phyloP scores from a whole-genome alignment of 2,888 invertebrate species.

The Pilophorus perplexus region DNA sequence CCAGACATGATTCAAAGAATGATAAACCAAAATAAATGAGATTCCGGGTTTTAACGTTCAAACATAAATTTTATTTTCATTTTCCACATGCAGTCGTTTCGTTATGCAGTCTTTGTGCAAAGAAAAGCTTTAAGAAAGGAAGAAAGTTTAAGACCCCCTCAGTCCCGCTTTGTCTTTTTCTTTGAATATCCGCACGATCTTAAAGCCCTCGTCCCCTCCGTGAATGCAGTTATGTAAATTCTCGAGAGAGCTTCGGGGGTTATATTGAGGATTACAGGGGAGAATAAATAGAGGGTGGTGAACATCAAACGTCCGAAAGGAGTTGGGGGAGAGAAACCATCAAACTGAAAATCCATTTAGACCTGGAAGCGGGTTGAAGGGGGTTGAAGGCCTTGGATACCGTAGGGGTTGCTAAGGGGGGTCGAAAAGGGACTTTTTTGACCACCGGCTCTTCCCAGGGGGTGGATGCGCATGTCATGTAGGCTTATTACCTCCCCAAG shows the following conservation, averaged over 20 bases:
- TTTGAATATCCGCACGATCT: neutral
- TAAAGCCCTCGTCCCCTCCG: neutral
- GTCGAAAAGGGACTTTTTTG: slow-evolving; percentile 48
- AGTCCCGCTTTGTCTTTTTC: neutral
- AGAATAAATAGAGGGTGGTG: slow-evolving; percentile 35
- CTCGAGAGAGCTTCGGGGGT: slow-evolving; percentile 22
- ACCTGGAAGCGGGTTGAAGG: slow-evolving; percentile 1
- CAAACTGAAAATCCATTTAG: slow-evolving; percentile 46
- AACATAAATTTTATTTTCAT: slow-evolving; percentile 21
- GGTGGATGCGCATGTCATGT: slow-evolving; percentile 45
- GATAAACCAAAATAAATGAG: too few relatives aligned
- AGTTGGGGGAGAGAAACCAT: slow-evolving; percentile 43
- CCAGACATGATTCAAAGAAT: too few relatives aligned
- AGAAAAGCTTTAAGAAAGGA: slow-evolving; percentile 10
- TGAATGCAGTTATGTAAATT: slow-evolving; percentile 37
- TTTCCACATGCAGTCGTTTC: slow-evolving; percentile 2
- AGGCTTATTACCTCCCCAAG: slow-evolving; percentile 40
- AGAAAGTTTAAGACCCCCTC: slow-evolving; percentile 19
- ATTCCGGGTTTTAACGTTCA: too few relatives aligned
- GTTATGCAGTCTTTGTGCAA: slow-evolving; percentile 7
- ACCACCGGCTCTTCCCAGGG: slow-evolving; percentile 45
- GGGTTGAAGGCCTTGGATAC: neutral
- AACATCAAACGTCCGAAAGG: slow-evolving; percentile 39
- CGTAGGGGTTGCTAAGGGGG: slow-evolving; percentile 44
- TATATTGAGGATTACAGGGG: slow-evolving; percentile 23